Base-by-base conservation (phyloP, 2,888 invertebrate genomes). In the Tigriopus californicus region DNA sequence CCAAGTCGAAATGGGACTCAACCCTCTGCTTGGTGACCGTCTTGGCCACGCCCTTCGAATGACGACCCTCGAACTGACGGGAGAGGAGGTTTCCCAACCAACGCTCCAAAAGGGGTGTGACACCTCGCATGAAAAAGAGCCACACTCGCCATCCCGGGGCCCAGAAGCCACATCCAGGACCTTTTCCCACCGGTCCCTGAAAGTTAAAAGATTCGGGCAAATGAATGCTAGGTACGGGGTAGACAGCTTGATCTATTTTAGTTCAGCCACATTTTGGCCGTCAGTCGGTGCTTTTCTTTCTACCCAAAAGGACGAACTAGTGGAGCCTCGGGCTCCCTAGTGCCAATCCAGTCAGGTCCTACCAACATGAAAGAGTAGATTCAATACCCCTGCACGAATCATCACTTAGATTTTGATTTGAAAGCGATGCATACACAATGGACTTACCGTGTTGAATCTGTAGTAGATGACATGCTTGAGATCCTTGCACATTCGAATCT, bases 401-500 rank as follows among this genome's bases (percentile, higher is more conserved):
- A 69, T 67, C 67, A 68, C 15, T 1, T 84, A 81, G 75, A 94
- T 41, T 2, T n/a, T 40, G 10, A 12, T 13, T 60, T 15, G 60
- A 48, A 12, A 24, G 47, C n/a, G n/a, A n/a, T n/a, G n/a, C n/a
- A 13, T 44, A 46, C 54, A 49, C 24, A 48, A 46, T 22, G 13
- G 58, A 77, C 81, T 80, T 71, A 88, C 89, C 55, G 97, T 97
- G 71, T 97, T 97, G 72, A 97, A 97, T 62, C 98, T 80, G 75
- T 99, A 99, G 74, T 99, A 99, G 67, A 98, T 91, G 64, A 99
- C 76, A 79, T 99, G 98, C 70, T 99, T 99, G 66, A 99, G 75
- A 75, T 99, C 98, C 73, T 99, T 99, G 78, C 98, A 99, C 98
- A 99, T 99, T 56, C 98, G 77, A 66, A 98, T 97, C 74, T 97